Evolutionary conservation across 2,797 vertebrate species (phyloP), one percentile per base, ranked within the genome.

Genomic region (Pangasius djambal): DNA sequence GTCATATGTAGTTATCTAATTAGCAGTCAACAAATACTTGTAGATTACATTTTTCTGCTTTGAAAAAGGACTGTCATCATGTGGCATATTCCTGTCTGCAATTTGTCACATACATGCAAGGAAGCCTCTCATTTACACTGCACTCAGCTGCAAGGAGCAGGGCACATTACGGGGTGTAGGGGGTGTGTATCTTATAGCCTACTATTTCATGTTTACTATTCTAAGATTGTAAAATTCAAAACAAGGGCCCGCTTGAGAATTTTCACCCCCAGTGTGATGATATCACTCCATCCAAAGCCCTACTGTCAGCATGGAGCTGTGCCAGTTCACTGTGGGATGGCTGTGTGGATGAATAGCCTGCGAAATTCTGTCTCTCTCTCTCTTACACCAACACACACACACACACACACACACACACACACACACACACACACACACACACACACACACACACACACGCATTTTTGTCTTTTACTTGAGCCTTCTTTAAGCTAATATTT

Each of bases 291-390:
- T 52, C 63, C 48, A 37, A 69, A 85, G 63, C 34, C 34, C 37
- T 7, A 67, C 70, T 84, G 86, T 90, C 88, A 89, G 72, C 67
- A 88, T 22, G 31, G 65, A 88, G 61, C 69, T 52, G 85, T 57
- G 89, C 86, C 83, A 88, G 61, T 57, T 70, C 63, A 81, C 72
- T 87, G 74, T 77, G 61, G 67, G n/a, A 63, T 31, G 83, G 70
- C 31, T 31, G 63, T 84, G 37, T 86, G 88, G 87, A 88, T 75
- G 48, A 91, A 52, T 85, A 44, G 28, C 10, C 25, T 12, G 70
- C 0, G 4, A 87, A 89, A 44, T 13, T 13, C 34, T 67, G 1
- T 16, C 28, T 69, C 9, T 69, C 4, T 25, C 79, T 82, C 31
- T 37, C 50, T 81, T 4, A 31, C 5, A 18, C 48, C 10, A 16